These are phyloP conservation scores for Nyctibius bracteatus DNA, from an alignment of 2,113 vertebrate species.

Conservation along the genomic window DNA sequence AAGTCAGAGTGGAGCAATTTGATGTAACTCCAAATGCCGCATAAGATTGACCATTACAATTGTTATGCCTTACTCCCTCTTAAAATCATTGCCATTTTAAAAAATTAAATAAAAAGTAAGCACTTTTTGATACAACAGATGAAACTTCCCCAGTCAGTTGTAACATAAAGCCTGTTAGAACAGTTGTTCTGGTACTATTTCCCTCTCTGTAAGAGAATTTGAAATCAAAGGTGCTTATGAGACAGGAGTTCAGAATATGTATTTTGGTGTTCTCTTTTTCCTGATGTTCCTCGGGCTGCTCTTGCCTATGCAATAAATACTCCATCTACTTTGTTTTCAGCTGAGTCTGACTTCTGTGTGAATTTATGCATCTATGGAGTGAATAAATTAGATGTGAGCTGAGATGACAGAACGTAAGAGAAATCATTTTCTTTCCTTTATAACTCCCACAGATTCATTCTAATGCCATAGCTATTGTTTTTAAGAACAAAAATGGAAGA, in stretches of 20 bases:
- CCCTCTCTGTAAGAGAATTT: neutral
- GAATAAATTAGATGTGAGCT: constrained; percentile 38
- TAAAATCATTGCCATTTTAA: neutral
- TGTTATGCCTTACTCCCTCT: neutral
- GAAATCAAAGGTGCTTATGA: neutral
- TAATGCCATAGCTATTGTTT: neutral
- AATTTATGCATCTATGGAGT: constrained; percentile 55
- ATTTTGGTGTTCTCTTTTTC: neutral
- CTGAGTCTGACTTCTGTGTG: constrained; percentile 48
- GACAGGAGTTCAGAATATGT: neutral
- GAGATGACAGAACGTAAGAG: constrained; percentile 9
- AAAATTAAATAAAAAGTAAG: neutral
- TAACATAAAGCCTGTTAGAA: neutral
- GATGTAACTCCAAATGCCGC: neutral
- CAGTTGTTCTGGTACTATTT: neutral
- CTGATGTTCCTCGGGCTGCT: neutral
- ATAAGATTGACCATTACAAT: neutral
- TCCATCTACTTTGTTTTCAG: constrained; percentile 41
- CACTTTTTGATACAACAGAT: neutral
- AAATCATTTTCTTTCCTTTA: constrained; percentile 30
- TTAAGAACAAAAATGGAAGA: constrained; percentile 1
- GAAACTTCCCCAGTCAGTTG: neutral
- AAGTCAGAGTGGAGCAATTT: neutral
- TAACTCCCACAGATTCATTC: neutral
- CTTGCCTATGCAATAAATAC: constrained; percentile 37